Percentiles rank a stretch among this genome's conserved stretches.
Evolutionary conservation across 2,888 invertebrate species (phyloP).

Genomic region (Dexiosoma caninum): DNA sequence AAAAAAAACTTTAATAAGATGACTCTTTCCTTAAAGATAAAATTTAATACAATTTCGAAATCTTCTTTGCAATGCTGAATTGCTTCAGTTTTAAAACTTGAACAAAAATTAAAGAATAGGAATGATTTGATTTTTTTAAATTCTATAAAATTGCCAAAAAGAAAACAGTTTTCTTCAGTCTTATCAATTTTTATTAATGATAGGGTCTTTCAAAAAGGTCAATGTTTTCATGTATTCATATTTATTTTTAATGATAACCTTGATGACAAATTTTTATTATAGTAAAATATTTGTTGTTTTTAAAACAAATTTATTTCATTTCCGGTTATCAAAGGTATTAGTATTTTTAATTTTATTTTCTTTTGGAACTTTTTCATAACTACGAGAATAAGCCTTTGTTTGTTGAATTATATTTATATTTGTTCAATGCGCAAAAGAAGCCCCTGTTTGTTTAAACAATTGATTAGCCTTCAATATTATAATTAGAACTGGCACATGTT

Average conservation of each 20-base stretch:
- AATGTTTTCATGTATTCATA: background rate
- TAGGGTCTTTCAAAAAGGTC: slow-evolving; percentile 32
- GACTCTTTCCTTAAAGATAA: background rate
- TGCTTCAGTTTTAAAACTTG: background rate
- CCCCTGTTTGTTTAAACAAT: slow-evolving; percentile 28
- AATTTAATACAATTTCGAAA: background rate
- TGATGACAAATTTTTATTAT: slow-evolving; percentile 2
- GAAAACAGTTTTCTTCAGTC: background rate
- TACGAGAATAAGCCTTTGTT: slow-evolving; percentile 21
- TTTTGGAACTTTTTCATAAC: background rate
- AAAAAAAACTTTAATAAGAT: background rate
- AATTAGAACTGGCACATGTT: slow-evolving; percentile 59
- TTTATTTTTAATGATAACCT: slow-evolving; percentile 31
- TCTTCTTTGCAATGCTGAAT: too few species aligned
- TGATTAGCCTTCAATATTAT: slow-evolving; percentile 61
- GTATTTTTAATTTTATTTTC: background rate
- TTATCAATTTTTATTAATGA: slow-evolving; percentile 26
- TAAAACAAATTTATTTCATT: slow-evolving; percentile 20
- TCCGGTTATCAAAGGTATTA: slow-evolving; percentile 26
- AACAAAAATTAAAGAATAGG: too few species aligned
- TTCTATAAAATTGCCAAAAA: slow-evolving; percentile 43
- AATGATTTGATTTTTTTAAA: background rate
- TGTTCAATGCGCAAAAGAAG: slow-evolving; percentile 22
- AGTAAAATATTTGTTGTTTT: background rate
- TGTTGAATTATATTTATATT: background rate